Conservation (phyloP, 2,113 vertebrate species). For the Sorex araneus region DNA sequence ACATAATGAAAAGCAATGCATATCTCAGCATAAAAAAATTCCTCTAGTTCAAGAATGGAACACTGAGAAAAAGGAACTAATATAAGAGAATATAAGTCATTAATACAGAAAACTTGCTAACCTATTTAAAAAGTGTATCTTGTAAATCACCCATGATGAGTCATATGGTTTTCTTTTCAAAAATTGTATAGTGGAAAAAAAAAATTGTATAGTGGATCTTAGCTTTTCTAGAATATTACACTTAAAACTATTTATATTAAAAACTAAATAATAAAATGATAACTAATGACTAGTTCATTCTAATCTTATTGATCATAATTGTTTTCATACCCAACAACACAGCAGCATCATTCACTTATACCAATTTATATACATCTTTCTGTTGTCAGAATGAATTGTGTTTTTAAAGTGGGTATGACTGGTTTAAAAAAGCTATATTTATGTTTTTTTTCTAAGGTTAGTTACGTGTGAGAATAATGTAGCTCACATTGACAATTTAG, state of each 20-base stretch:
- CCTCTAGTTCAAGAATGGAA: background rate
- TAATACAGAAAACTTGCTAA: background rate
- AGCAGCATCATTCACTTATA: background rate
- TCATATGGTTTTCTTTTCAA: background rate
- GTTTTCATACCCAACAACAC: background rate
- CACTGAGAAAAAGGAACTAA: background rate
- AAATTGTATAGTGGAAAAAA: too few species aligned
- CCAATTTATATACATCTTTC: background rate
- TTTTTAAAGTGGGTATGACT: conserved; percentile 15
- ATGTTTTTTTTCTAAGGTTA: conserved; percentile 53
- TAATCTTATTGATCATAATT: background rate
- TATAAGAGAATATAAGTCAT: conserved; percentile 28
- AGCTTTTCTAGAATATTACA: background rate
- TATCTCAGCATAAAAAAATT: background rate
- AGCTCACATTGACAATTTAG: conserved; percentile 34
- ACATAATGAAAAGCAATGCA: background rate
- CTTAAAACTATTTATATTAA: background rate
- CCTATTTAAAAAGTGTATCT: background rate
- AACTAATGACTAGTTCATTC: background rate
- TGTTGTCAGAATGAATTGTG: background rate
- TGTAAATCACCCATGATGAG: background rate
- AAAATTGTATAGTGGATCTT: background rate
- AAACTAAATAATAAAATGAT: conserved; percentile 25
- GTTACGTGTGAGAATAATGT: conserved; percentile 27
- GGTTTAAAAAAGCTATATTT: background rate